These are phyloP conservation scores for Volucella zonaria DNA, from an alignment of 2,888 invertebrate species.

Conservation along the genomic window DNA sequence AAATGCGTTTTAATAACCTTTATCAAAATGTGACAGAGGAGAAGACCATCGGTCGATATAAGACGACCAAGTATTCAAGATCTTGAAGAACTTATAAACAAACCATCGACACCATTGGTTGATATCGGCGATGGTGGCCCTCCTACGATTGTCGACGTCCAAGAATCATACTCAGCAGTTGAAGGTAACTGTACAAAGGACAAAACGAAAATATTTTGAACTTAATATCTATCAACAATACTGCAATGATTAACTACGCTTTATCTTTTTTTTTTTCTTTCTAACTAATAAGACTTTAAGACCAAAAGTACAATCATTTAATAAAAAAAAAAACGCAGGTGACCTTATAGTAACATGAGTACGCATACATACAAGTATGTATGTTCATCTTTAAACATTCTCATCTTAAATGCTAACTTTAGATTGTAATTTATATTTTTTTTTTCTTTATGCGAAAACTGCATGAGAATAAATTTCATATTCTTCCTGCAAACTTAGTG, in stretches of 20 bases:
- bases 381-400: background rate
- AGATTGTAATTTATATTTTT: background rate
- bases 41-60: slow-evolving; percentile 95
- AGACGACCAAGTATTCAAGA: slow-evolving; percentile 95
- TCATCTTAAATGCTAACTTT: background rate
- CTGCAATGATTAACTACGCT: slow-evolving; percentile 27
- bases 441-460: background rate
- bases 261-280: slow-evolving; percentile 25
- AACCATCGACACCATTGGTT: slow-evolving; percentile 94
- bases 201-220: slow-evolving; percentile 7
- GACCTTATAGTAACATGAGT: background rate
- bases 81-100: slow-evolving; percentile 94
- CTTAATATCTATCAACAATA: slow-evolving; percentile 19
- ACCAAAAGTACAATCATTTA: background rate
- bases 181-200: slow-evolving; percentile 88
- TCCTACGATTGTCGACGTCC: slow-evolving; percentile 94
- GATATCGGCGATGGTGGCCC: slow-evolving; percentile 91
- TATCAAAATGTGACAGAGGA: slow-evolving; percentile 84
- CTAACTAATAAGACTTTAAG: slow-evolving; percentile 6
- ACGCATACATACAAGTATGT: too few species aligned
- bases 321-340: background rate
- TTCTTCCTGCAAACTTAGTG: background rate
- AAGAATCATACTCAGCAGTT: slow-evolving; percentile 97
- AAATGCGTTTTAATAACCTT: background rate
- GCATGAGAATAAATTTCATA: background rate